Percentiles rank a stretch among this genome's conserved stretches.
These are phyloP conservation scores for Solenopsis fugax DNA, from an alignment of 1,140 invertebrate species.

Conservation along the genomic window DNA sequence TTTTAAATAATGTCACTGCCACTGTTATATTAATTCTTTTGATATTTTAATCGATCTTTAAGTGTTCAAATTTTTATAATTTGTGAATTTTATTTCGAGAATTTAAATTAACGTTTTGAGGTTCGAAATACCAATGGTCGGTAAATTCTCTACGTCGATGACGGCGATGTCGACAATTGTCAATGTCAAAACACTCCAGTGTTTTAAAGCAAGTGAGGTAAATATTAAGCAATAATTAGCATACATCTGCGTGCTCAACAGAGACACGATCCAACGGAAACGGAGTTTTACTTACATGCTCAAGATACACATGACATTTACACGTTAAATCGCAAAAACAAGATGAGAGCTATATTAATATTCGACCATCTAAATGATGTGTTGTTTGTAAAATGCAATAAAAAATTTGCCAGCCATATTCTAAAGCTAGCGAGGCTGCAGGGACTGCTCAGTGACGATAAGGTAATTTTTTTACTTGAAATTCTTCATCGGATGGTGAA, in stretches of 20 bases:
- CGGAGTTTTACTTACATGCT: neutral
- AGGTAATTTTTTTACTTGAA: constrained; percentile 70
- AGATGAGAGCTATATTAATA: constrained; percentile 91
- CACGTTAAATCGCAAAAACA: constrained; percentile 16
- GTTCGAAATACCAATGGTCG: neutral
- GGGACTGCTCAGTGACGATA: constrained; percentile 86
- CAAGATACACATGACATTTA: neutral
- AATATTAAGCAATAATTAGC: constrained; percentile 10
- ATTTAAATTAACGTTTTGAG: neutral
- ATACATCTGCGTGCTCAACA: neutral
- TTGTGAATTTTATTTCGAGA: no score
- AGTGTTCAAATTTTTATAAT: neutral
- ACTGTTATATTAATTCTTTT: neutral
- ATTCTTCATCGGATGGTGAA: no score
- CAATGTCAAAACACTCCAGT: neutral
- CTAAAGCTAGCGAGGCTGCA: constrained; percentile 89
- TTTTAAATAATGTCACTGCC: neutral
- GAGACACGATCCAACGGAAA: neutral
- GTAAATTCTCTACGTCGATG: neutral
- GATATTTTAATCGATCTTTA: neutral
- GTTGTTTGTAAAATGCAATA: constrained; percentile 92
- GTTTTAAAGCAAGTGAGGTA: constrained; percentile 9
- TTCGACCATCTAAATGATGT: constrained; percentile 94
- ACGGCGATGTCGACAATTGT: neutral
- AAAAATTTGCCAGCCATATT: constrained; percentile 91